These are phyloP conservation scores for Rhinogobius similis DNA, from an alignment of 2,113 vertebrate genomes.

Conservation along the genomic window DNA sequence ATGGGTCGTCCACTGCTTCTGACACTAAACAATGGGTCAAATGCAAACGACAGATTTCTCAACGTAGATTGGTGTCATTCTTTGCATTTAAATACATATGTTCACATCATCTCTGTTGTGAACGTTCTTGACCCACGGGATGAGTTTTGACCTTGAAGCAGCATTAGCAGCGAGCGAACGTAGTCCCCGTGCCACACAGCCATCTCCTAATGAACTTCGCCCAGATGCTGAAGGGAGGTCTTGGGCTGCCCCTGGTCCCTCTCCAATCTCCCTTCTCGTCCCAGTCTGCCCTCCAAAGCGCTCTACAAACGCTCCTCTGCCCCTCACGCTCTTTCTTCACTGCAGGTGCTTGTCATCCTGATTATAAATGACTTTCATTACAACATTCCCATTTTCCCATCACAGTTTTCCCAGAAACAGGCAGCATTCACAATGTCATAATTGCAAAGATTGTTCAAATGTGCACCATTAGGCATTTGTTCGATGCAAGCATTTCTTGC, in stretches of 20 bases:
- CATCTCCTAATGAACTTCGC: slow-evolving; percentile 60
- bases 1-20: no score
- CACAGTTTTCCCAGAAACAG: slow-evolving; percentile 13
- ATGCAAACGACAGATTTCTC: not conserved
- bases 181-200: slow-evolving; percentile 38
- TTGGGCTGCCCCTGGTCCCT: slow-evolving; percentile 47
- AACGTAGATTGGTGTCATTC: no score
- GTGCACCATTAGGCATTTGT: not conserved
- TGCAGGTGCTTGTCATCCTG: slow-evolving; percentile 47
- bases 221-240: slow-evolving; percentile 63
- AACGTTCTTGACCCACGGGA: slow-evolving; percentile 24
- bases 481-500: not conserved
- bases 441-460: not conserved
- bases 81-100: not conserved
- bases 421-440: slow-evolving; percentile 13
- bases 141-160: slow-evolving; percentile 48
- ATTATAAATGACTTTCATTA: slow-evolving; percentile 53
- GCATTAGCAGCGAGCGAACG: slow-evolving; percentile 9
- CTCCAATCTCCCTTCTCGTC: slow-evolving; percentile 59
- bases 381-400: slow-evolving; percentile 8
- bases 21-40: not conserved
- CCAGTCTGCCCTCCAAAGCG: slow-evolving; percentile 30
- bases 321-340: slow-evolving; percentile 12
- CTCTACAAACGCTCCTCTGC: slow-evolving; percentile 28
- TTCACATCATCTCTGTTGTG: no score